These are phyloP conservation scores for Theristicus caerulescens DNA, from an alignment of 2,113 vertebrate genomes.

Conservation along the genomic window DNA sequence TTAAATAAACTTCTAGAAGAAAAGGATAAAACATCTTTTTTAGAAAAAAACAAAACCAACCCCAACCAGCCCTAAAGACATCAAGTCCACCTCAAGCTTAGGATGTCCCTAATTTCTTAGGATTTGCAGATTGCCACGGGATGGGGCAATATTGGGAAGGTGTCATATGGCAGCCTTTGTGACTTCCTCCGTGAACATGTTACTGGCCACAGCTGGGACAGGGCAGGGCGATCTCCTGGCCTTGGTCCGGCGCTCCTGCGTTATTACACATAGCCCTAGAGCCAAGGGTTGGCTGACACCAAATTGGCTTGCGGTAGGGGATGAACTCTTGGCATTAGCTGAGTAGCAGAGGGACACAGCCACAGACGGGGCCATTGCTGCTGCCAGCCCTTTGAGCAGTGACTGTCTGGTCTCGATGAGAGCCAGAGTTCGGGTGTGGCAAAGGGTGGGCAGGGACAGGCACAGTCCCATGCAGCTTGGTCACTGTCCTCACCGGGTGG, in stretches of 20 bases:
- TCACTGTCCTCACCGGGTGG: background rate
- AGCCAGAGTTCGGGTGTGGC: background rate
- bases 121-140: background rate
- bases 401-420: background rate
- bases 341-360: background rate
- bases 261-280: background rate
- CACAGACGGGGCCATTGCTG: accelerated
- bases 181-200: background rate
- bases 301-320: background rate
- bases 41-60: background rate
- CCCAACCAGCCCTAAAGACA: background rate
- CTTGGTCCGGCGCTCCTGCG: background rate
- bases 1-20: background rate
- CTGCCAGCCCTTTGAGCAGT: background rate
- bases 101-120: too few relatives aligned
- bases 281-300: too few relatives aligned
- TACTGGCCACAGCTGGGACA: background rate
- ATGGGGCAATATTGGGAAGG: background rate
- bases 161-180: accelerated
- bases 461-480: background rate
- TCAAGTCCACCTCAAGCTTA: background rate
- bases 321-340: background rate
- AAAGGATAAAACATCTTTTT: background rate
- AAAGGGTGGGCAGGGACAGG: background rate
- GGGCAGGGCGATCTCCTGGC: background rate